Base-by-base conservation (phyloP, 2,888 invertebrate species). In the Rhaphigaster nebulosa region DNA sequence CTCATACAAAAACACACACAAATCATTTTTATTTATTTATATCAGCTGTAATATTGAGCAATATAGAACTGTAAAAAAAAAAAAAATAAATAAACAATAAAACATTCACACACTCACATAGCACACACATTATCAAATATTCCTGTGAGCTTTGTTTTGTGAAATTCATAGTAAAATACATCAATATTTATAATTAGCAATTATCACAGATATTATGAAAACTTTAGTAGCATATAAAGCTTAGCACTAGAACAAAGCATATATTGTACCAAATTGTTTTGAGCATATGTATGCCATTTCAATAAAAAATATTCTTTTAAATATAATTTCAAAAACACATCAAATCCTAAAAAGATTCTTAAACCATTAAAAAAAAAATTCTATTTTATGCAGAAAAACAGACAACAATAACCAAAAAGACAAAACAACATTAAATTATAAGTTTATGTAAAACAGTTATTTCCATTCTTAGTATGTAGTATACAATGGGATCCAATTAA, bases 151-250 rank as follows among this genome's bases (percentile, higher is more conserved):
- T 84, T 84, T 84, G 41, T 45, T 84, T 84, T 45, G 45, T 45
- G 84, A 20, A n/a, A 84, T 84, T 45, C 84, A 45, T 84, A 84
- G 13, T 84, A 84, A 84, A 84, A 84, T 84, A 84, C 84, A n/a
- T 84, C 45, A 84, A 84, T 84, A 84, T 84, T 84, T 84, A 84
- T 84, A 70, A 70, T 34, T 70, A 84, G 41, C 26, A 84, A 84
- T 84, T 84, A 84, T 84, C 84, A 84, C 84, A 84, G 84, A 84
- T 84, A 84, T 84, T 38, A 84, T n/a, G 45, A 84, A 84, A 84
- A 84, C 84, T 84, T 8, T 84, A 84, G 45, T 84, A 84, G 84
- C 84, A 84, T n/a, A 84, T 45, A 84, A 84, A 84, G 45, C 84
- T 45, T 84, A 84, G 84, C 41, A 45, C 41, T 45, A 84, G 41